Evolutionary conservation across 2,113 vertebrate species (phyloP).

Genomic region (Zingel zingel): DNA sequence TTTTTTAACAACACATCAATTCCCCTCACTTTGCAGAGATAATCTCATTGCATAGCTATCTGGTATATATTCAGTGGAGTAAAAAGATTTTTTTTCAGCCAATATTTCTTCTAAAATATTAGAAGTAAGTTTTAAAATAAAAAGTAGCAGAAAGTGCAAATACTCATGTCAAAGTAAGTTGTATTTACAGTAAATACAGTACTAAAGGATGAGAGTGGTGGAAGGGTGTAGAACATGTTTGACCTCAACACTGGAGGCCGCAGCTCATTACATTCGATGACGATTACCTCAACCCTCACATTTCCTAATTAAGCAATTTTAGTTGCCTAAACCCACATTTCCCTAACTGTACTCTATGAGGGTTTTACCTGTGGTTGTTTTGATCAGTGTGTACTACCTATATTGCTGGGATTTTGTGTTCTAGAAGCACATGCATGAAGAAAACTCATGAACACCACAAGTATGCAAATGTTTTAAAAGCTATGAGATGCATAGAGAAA

Average conservation of each 20-base stretch:
- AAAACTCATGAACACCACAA: not conserved
- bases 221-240: not conserved
- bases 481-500: not conserved
- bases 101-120: not conserved
- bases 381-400: not conserved
- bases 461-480: not conserved
- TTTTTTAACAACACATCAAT: not conserved
- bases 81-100: not conserved
- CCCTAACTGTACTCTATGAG: not conserved
- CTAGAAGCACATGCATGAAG: not conserved
- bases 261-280: not conserved
- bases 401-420: not conserved
- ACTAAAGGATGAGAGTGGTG: not conserved
- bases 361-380: not conserved
- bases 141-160: not conserved
- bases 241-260: not conserved
- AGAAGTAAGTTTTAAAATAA: not conserved
- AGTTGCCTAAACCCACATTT: not conserved
- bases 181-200: not conserved
- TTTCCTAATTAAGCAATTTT: not conserved
- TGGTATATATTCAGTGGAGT: not conserved
- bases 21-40: not conserved
- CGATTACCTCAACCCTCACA: not conserved
- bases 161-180: not conserved
- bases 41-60: not conserved